Conservation (phyloP, 2,797 vertebrate species). For the Coregonus sp. region DNA sequence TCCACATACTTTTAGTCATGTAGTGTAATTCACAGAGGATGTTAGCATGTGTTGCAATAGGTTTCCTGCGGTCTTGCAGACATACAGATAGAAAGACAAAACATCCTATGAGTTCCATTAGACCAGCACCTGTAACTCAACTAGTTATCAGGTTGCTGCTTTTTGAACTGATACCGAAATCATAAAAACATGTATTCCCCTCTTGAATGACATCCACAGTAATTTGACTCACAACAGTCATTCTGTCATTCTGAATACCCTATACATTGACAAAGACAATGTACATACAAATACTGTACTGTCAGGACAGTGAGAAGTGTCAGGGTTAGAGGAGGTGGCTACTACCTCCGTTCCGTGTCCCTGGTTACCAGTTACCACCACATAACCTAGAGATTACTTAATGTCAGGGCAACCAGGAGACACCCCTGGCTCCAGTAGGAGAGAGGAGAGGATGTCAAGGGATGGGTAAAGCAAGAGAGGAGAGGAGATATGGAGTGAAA, state of each 20-base stretch:
- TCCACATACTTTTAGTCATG: too few relatives aligned
- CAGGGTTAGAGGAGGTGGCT: background rate
- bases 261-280: too few relatives aligned
- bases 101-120: background rate
- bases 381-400: conserved; percentile 74
- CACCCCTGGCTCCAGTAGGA: conserved; percentile 40
- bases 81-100: background rate
- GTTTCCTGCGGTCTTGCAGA: background rate
- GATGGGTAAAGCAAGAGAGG: conserved; percentile 46
- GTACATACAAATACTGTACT: too few relatives aligned
- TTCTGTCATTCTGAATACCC: background rate
- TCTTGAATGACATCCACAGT: background rate
- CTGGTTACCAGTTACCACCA: conserved; percentile 56
- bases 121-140: background rate
- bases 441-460: conserved; percentile 30
- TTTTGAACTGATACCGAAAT: background rate
- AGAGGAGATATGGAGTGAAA: background rate
- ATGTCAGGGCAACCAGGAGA: conserved; percentile 53
- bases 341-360: conserved; percentile 30
- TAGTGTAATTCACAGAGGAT: too few relatives aligned
- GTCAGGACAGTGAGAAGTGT: background rate
- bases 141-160: background rate
- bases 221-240: background rate
- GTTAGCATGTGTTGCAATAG: background rate
- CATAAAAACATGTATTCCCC: background rate